Percentiles rank a stretch among this genome's conserved stretches.
Evolutionary conservation across 1,140 invertebrate species (phyloP).

Genomic region (Bemisia tabaci): DNA sequence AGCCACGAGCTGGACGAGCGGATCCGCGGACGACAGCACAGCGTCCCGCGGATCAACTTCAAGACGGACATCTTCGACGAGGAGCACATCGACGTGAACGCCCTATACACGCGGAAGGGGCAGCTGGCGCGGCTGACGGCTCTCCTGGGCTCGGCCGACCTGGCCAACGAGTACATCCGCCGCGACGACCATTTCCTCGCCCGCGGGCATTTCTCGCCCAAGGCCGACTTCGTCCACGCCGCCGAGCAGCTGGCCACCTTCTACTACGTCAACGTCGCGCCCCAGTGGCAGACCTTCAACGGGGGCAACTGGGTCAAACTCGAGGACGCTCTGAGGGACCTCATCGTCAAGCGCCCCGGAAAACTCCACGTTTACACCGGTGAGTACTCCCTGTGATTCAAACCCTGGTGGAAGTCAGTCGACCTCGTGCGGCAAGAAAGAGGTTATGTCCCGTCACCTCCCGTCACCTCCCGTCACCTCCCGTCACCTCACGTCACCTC

Average conservation of each 20-base stretch:
- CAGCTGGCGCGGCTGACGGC: constrained; percentile 1
- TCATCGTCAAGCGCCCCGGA: constrained; percentile 9
- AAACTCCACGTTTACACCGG: constrained; percentile 10
- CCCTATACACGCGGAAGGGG: background rate
- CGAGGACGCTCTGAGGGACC: constrained; percentile 13
- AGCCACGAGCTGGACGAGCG: background rate
- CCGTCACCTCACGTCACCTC: too few species aligned
- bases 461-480: too few species aligned
- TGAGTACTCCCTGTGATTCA: background rate
- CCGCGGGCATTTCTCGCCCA: constrained; percentile 33
- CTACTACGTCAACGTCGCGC: constrained; percentile 39
- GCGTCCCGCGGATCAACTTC: constrained; percentile 6
- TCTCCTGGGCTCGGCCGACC: background rate
- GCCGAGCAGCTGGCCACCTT: constrained; percentile 31
- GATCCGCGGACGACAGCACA: constrained; percentile 5
- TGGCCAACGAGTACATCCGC: constrained; percentile 4
- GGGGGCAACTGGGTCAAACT: constrained; percentile 36
- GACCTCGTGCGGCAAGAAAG: too few species aligned
- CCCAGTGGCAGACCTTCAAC: constrained; percentile 43
- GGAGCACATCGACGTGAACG: background rate
- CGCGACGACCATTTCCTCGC: constrained; percentile 12
- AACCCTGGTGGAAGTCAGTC: too few species aligned
- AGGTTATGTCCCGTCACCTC: background rate
- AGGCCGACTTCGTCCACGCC: constrained; percentile 34
- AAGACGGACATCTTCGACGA: constrained; percentile 3